Base-by-base conservation (phyloP, 1,140 invertebrate species). In the Aphaenogaster ashmeadi region DNA sequence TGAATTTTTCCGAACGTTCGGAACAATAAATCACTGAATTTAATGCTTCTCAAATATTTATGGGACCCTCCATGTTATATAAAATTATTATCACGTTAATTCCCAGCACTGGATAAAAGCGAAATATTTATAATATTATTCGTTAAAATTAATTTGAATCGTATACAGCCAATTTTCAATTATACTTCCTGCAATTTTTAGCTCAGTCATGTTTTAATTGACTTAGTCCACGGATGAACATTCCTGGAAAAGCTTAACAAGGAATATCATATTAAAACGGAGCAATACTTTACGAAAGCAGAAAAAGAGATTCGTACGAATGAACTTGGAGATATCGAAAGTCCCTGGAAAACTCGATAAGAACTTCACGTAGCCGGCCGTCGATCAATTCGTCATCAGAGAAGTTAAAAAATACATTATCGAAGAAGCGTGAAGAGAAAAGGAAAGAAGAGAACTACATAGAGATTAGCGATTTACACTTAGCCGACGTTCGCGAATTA, bases 371-470 rank as follows among this genome's bases (percentile, higher is more conserved):
- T 71, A 62, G 58, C 52, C 75, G 71, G 44, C 62, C 74, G 85
- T 87, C 89, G 85, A 90, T 90, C 85, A 87, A 90, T 90, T 88
- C 75, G 81, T 90, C 89, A 87, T 87, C 88, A 89, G 85, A 60
- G 50, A n/a, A 74, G 78, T 90, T 90, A 87, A 89, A 89, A 89
- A 90, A 90, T 89, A 85, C 83, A 90, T 90, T 90, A 90, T 89
- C 89, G 89, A 85, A 62, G 56, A 87, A 58, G 47, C 58, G 50
- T 11, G 83, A 44, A 1, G 8, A 5, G 56, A 78, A 50, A 52
- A 27, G n/a, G 36, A 27, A 47, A 52, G 44, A 44, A 9, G 47
- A 18, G 8, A 54, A 7, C 58, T 56, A 52, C 33, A 47, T 60
- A 62, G 86, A 79, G 86, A 90, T 90, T 87, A 90, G 77, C 88